phyloP scores from a whole-genome alignment of 2,797 vertebrate genomes.

The Loris lydekkerianus region DNA sequence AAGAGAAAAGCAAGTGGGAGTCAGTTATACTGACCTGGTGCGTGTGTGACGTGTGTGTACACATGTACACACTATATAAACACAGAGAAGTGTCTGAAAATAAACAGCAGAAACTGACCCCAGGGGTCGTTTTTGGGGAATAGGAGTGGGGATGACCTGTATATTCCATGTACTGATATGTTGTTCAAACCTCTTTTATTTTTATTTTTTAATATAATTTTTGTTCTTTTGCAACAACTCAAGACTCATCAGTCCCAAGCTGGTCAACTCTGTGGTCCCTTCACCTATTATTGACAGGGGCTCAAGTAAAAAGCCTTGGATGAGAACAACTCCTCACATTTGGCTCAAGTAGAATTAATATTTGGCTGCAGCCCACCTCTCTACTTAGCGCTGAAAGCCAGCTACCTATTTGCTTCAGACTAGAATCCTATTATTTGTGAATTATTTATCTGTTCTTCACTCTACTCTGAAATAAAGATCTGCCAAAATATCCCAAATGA shows the following conservation, averaged over 20 bases:
- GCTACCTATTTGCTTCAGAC: conserved; percentile 82
- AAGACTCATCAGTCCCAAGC: neutral
- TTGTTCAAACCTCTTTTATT: neutral
- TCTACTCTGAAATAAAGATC: conserved; percentile 81
- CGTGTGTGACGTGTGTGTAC: neutral
- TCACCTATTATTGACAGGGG: neutral
- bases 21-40: neutral
- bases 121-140: neutral
- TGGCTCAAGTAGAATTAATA: conserved; percentile 62
- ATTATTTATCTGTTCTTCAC: conserved; percentile 80
- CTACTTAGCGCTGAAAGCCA: conserved; percentile 69
- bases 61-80: neutral
- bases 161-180: neutral
- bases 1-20: neutral
- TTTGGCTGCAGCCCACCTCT: conserved; percentile 57
- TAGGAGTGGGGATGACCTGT: neutral
- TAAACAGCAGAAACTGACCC: conserved; percentile 27
- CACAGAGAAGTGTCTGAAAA: neutral
- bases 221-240: conserved; percentile 10
- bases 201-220: neutral
- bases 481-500: conserved; percentile 50
- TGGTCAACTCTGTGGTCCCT: neutral
- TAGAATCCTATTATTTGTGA: conserved; percentile 79
- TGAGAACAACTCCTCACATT: conserved; percentile 65
- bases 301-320: conserved; percentile 72